Conservation (phyloP, 2,888 invertebrate genomes). For the Gryllus longicercus region DNA sequence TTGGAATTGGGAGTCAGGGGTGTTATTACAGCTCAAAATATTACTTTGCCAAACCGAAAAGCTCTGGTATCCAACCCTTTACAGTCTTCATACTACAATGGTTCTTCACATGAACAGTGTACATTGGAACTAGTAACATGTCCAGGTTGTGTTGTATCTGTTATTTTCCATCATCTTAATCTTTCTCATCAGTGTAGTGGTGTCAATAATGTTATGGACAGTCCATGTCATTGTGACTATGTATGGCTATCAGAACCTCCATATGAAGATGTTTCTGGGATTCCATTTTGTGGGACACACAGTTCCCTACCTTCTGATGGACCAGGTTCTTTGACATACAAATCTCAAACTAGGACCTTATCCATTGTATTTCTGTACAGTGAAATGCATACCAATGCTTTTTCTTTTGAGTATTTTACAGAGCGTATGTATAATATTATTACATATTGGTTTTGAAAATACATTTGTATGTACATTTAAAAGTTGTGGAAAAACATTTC, state of each 20-base stretch:
- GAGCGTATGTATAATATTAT: slow-evolving; percentile 53
- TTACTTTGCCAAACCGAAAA: slow-evolving; percentile 34
- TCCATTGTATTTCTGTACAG: slow-evolving; percentile 59
- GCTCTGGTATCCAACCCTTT: background rate
- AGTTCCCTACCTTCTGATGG: slow-evolving; percentile 38
- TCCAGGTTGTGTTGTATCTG: slow-evolving; percentile 61
- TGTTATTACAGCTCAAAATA: slow-evolving; percentile 44
- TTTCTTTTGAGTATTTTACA: slow-evolving; percentile 61
- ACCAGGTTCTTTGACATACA: slow-evolving; percentile 50
- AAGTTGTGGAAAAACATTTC: background rate
- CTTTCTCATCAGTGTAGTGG: slow-evolving; percentile 47
- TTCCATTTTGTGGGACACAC: slow-evolving; percentile 57
- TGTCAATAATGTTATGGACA: slow-evolving; percentile 44
- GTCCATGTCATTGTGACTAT: slow-evolving; percentile 56
- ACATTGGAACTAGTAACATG: slow-evolving; percentile 66
- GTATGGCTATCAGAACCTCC: slow-evolving; percentile 64
- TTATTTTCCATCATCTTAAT: slow-evolving; percentile 51
- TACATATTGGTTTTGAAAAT: background rate
- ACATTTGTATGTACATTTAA: too few relatives aligned
- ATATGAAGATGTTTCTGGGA: slow-evolving; percentile 58
- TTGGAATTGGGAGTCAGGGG: slow-evolving; percentile 48
- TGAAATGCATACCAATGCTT: slow-evolving; percentile 57
- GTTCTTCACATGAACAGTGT: slow-evolving; percentile 52
- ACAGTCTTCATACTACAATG: slow-evolving; percentile 12
- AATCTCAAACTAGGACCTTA: slow-evolving; percentile 59